phyloP scores from a whole-genome alignment of 2,797 vertebrate species.

The Cossypha heuglini region DNA sequence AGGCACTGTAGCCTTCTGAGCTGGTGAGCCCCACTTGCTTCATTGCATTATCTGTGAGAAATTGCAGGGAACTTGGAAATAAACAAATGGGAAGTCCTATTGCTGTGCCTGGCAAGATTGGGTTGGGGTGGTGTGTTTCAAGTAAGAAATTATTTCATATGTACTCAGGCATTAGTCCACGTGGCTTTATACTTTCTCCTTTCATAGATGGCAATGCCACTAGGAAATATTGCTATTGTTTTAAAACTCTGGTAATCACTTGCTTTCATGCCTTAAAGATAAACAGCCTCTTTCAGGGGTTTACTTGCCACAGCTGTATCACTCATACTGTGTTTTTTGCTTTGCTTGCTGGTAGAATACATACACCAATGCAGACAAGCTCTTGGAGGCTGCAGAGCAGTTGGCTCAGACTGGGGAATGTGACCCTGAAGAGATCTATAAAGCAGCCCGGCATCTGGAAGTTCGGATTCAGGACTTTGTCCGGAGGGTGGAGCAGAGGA shows the following conservation, averaged over 20 bases:
- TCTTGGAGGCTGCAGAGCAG: constrained; percentile 96
- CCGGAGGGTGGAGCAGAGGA: constrained; percentile 93
- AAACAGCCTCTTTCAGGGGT: background rate
- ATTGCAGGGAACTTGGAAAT: constrained; percentile 41
- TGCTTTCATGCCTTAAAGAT: background rate
- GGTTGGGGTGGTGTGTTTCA: background rate
- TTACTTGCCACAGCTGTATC: constrained; percentile 2
- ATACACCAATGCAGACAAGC: constrained; percentile 97
- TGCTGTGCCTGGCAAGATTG: constrained; percentile 10
- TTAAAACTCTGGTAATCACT: constrained; percentile 20
- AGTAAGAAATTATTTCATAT: constrained; percentile 5
- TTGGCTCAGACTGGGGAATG: constrained; percentile 97
- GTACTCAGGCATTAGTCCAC: background rate
- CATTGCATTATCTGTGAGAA: constrained; percentile 55
- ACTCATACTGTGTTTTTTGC: constrained; percentile 13
- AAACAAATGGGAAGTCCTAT: background rate
- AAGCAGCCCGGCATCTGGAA: constrained; percentile 94
- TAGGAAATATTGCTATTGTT: constrained; percentile 10
- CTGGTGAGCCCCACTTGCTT: constrained; percentile 8
- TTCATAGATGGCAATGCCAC: background rate
- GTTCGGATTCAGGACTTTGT: constrained; percentile 98
- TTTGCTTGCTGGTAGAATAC: constrained; percentile 86
- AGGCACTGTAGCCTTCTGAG: background rate
- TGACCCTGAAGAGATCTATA: constrained; percentile 98
- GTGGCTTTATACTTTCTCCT: background rate